Percentiles rank a stretch among this genome's conserved stretches.
phyloP scores from a whole-genome alignment of 2,113 vertebrate genomes.

The Muntiacus reevesi region DNA sequence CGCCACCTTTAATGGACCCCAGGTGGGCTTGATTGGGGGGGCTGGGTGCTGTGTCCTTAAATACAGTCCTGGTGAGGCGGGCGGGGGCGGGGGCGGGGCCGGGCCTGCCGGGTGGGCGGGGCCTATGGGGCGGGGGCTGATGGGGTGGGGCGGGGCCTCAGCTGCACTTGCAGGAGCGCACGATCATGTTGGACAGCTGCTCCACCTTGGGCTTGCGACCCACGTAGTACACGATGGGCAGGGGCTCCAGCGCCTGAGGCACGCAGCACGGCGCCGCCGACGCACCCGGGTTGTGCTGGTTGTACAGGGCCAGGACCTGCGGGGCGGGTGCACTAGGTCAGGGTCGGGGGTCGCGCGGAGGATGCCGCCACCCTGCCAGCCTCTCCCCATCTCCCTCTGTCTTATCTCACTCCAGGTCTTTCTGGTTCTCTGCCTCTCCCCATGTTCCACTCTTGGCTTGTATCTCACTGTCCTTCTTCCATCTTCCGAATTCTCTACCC shows the following conservation, averaged over 20 bases:
- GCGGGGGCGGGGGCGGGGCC: not conserved
- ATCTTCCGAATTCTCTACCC: not conserved
- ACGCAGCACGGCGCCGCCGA: slow-evolving; percentile 94
- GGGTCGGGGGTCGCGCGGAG: not conserved
- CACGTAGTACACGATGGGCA: slow-evolving; percentile 93
- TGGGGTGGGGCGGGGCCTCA: slow-evolving; percentile 73
- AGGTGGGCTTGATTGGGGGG: not conserved
- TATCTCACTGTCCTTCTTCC: not conserved
- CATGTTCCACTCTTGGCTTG: not conserved
- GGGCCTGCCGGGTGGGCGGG: slow-evolving; percentile 44
- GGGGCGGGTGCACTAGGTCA: not conserved
- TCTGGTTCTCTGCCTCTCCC: not conserved
- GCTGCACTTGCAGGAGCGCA: slow-evolving; percentile 92
- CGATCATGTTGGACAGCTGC: slow-evolving; percentile 92
- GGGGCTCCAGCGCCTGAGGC: slow-evolving; percentile 86
- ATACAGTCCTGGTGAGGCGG: slow-evolving; percentile 38
- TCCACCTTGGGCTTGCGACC: slow-evolving; percentile 91
- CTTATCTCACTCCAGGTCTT: not conserved
- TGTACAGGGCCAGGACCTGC: slow-evolving; percentile 92
- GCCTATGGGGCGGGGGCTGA: not conserved
- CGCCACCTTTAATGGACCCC: slow-evolving; percentile 70
- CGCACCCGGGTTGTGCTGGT: slow-evolving; percentile 92
- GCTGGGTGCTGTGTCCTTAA: slow-evolving; percentile 57
- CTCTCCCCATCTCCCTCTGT: not conserved
- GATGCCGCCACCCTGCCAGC: accelerated